Conservation (phyloP, 2,888 invertebrate genomes). For the Thera obeliscata region DNA sequence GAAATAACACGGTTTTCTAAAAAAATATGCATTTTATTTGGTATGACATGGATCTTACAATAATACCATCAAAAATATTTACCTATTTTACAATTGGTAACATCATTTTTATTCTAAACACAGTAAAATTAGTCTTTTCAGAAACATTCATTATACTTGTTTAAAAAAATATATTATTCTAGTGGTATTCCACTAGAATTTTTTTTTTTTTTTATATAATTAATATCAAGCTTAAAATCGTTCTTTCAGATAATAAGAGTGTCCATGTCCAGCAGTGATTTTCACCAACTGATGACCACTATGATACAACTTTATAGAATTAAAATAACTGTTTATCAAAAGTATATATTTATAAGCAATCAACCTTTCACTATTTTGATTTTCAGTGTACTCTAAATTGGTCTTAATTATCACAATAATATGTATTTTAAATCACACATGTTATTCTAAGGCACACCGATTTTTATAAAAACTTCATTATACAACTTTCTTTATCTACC, state of each 20-base stretch:
- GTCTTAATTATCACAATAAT: neutral
- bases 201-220: too few relatives aligned
- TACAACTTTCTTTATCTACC: neutral
- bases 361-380: neutral
- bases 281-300: too few relatives aligned
- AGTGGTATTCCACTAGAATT: too few relatives aligned
- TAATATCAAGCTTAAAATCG: too few relatives aligned
- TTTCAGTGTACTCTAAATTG: neutral
- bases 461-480: neutral
- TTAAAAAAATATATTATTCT: too few relatives aligned
- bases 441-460: conserved; percentile 2
- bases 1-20: neutral
- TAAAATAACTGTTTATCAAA: too few relatives aligned
- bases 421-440: conserved; percentile 1
- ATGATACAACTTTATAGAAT: too few relatives aligned
- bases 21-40: conserved; percentile 16
- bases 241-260: too few relatives aligned
- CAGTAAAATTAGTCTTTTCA: neutral
- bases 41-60: conserved; percentile 15
- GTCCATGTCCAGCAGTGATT: too few relatives aligned
- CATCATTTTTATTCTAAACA: conserved; percentile 1
- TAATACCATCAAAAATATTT: conserved; percentile 16
- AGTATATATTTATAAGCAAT: too few relatives aligned
- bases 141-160: too few relatives aligned
- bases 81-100: conserved; percentile 22